Percentiles rank a stretch among this genome's conserved stretches.
Evolutionary conservation across 2,888 invertebrate genomes (phyloP).

Genomic region (Labia minor): DNA sequence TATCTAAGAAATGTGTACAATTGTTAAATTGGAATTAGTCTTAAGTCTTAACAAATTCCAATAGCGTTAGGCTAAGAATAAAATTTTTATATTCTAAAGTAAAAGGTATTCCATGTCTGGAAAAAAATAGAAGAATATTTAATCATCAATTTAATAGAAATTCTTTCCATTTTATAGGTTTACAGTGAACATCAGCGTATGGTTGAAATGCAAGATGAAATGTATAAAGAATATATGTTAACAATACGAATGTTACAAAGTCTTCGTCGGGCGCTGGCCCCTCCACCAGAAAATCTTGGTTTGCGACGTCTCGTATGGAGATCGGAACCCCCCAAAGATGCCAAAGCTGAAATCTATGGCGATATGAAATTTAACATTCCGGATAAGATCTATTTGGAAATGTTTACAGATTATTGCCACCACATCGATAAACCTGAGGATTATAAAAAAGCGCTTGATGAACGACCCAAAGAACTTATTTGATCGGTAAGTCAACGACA

Average conservation of each 20-base stretch:
- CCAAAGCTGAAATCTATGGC: slow-evolving; percentile 26
- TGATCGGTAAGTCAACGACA: too few relatives aligned
- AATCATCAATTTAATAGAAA: too few relatives aligned
- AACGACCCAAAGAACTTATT: slow-evolving; percentile 25
- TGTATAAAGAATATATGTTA: background rate
- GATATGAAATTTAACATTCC: slow-evolving; percentile 29
- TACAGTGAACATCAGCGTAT: background rate
- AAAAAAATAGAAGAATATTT: too few relatives aligned
- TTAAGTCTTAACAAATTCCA: too few relatives aligned
- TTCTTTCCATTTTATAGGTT: background rate
- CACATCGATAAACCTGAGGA: slow-evolving; percentile 30
- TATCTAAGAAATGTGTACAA: too few relatives aligned
- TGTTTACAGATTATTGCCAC: slow-evolving; percentile 32
- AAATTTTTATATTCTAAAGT: too few relatives aligned
- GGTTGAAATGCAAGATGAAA: background rate
- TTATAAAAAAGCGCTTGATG: slow-evolving; percentile 30
- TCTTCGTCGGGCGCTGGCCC: slow-evolving; percentile 39
- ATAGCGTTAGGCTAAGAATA: too few relatives aligned
- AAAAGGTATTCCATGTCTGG: too few relatives aligned
- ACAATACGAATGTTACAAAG: slow-evolving; percentile 35
- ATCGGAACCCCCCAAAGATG: slow-evolving; percentile 31
- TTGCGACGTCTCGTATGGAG: slow-evolving; percentile 29
- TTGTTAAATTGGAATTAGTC: too few relatives aligned
- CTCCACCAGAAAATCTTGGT: slow-evolving; percentile 27
- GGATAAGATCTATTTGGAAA: slow-evolving; percentile 30